Evolutionary conservation across 1,140 invertebrate genomes (phyloP), one percentile per base, ranked within the genome.

Genomic region (Penaeus japonicus): DNA sequence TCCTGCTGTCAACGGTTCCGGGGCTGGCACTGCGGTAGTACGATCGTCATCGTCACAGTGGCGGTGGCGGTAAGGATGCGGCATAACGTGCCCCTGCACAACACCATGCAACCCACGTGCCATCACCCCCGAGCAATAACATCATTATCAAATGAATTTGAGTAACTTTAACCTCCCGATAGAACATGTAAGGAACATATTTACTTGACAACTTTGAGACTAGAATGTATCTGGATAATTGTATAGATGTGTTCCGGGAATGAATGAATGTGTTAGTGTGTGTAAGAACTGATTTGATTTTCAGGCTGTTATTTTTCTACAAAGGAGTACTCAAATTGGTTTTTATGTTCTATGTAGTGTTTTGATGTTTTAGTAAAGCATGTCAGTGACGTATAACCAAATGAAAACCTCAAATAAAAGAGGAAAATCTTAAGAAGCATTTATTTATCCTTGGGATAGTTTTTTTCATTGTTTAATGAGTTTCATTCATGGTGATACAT

Each of bases 241-340:
- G 81, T 39, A 84, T 84, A 84, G 81, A 84, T 70, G 81, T 84
- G 32, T 84, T 84, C 30, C 81, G 81, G 59, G 81, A 84, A 84
- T 84, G 81, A 84, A 39, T 65, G 81, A 70, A 70, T 73, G 22
- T 84, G 57, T 82, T 57, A 59, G 80, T 54, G 24, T 53, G 80
- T 27, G 55, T 57, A 17, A 84, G 81, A 59, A 70, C 59, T 84
- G 59, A 70, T 84, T 70, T 35, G 27, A 32, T 84, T 84, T 84
- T 55, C 81, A 84, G 81, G 81, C 59, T 84, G 81, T 84, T 84
- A 84, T 84, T 84, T 84, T 84, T 84, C 81, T 84, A 84, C 81
- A 70, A 24, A 59, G 54, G 32, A 22, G 54, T 70, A 62, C 35
- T 84, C 59, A 70, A 84, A 84, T 84, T 84, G 81, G 81, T 84